A percentile compares a stretch with the other conserved stretches of the same genome.
Conservation (phyloP, 64 coral and sea anemone species). For the Platygyra sinensis region DNA sequence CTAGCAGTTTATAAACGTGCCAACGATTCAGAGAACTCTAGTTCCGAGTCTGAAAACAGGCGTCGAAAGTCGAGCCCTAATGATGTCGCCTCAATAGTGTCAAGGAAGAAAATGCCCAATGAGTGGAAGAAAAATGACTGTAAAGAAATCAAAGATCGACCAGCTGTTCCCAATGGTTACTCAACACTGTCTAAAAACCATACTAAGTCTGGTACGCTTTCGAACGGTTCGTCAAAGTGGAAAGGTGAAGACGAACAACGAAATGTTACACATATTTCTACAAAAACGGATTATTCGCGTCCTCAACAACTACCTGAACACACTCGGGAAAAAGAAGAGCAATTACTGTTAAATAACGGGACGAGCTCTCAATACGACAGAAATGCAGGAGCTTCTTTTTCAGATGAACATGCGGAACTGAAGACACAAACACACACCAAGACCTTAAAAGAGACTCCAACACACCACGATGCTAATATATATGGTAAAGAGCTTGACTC, state of each 20-base stretch:
- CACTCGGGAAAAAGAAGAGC: not conserved
- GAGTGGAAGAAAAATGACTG: not conserved
- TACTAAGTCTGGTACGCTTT: not conserved
- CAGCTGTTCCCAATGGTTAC: not conserved
- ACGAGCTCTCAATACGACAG: not conserved
- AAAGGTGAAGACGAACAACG: not conserved
- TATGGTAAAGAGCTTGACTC: slow-evolving; percentile 6
- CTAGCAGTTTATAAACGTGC: slow-evolving; percentile 57
- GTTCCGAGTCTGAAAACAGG: not conserved
- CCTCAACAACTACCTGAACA: not conserved
- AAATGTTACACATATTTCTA: not conserved
- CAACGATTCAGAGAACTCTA: slow-evolving; percentile 6
- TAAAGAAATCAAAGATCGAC: not conserved
- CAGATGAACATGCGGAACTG: not conserved
- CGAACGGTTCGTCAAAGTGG: not conserved
- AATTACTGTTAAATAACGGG: not conserved
- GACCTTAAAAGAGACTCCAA: not conserved
- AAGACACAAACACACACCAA: not conserved
- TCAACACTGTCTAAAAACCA: not conserved
- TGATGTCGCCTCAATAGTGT: not conserved
- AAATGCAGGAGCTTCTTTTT: no score
- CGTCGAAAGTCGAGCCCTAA: slow-evolving; percentile 10
- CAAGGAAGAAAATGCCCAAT: not conserved
- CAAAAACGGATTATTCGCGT: not conserved
- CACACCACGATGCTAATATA: not conserved